Evolutionary conservation across 2,888 invertebrate species (phyloP).

Genomic region (Coronaproctus castanopsis): DNA sequence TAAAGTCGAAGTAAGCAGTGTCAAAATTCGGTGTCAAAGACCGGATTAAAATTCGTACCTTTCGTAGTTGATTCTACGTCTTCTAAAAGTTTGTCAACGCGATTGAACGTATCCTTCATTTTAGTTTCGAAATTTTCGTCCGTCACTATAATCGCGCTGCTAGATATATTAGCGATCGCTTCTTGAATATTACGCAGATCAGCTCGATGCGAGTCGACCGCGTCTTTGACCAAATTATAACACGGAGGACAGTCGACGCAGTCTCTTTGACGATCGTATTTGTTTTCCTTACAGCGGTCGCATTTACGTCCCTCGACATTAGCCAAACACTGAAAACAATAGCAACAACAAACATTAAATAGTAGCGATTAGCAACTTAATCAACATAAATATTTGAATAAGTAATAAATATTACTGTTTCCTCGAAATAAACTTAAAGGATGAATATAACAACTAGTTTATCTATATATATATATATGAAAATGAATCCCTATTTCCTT

Average conservation of each 20-base stretch:
- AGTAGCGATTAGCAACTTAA: too few relatives aligned
- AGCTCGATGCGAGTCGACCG: slow-evolving; percentile 51
- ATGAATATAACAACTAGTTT: too few relatives aligned
- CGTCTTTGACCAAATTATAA: slow-evolving; percentile 80
- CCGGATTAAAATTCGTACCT: too few relatives aligned
- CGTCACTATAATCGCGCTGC: slow-evolving; percentile 74
- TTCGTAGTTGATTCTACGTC: slow-evolving; percentile 39
- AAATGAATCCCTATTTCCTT: neutral
- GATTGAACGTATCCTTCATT: slow-evolving; percentile 49
- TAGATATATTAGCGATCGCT: slow-evolving; percentile 67
- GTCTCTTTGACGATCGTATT: slow-evolving; percentile 71
- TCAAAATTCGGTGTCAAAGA: too few relatives aligned
- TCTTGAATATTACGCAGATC: slow-evolving; percentile 54
- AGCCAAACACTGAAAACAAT: slow-evolving; percentile 33
- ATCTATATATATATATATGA: neutral
- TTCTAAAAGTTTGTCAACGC: slow-evolving; percentile 50
- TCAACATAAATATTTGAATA: too few relatives aligned
- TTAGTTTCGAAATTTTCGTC: slow-evolving; percentile 77
- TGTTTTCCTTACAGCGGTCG: slow-evolving; percentile 93
- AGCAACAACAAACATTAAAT: neutral
- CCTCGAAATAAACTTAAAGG: too few relatives aligned
- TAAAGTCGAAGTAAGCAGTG: too few relatives aligned
- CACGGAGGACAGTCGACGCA: slow-evolving; percentile 84
- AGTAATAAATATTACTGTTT: too few relatives aligned
- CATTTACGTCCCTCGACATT: slow-evolving; percentile 86